phyloP scores from a whole-genome alignment of 1,140 invertebrate genomes.

The Drosophila rhopaloa region DNA sequence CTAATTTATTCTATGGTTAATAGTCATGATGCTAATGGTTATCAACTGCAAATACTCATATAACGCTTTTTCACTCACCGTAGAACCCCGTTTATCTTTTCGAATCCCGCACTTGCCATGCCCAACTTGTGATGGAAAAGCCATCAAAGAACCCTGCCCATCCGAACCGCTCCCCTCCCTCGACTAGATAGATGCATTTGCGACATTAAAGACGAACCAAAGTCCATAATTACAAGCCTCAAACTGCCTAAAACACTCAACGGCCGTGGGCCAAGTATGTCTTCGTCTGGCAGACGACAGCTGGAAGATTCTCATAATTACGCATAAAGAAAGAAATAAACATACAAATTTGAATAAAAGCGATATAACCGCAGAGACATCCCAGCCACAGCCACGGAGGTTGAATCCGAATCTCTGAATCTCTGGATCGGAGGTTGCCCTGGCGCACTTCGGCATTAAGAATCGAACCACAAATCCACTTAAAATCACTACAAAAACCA shows the following conservation, averaged over 20 bases:
- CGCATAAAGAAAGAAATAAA: slow-evolving; percentile 76
- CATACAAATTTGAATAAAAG: slow-evolving; percentile 81
- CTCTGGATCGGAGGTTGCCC: slow-evolving; percentile 28
- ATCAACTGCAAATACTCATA: not conserved
- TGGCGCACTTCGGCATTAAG: slow-evolving; percentile 80
- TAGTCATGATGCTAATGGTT: not conserved
- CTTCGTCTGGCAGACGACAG: slow-evolving; percentile 54
- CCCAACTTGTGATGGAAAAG: slow-evolving; percentile 13
- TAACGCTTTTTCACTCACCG: not conserved
- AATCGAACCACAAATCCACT: slow-evolving; percentile 83
- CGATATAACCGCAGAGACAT: slow-evolving; percentile 73
- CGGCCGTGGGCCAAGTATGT: slow-evolving; percentile 32
- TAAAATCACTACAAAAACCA: slow-evolving; percentile 82
- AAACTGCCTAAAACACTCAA: slow-evolving; percentile 73
- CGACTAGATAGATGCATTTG: slow-evolving; percentile 60
- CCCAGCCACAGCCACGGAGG: slow-evolving; percentile 24
- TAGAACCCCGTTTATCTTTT: not conserved
- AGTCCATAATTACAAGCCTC: slow-evolving; percentile 67
- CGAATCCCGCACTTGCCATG: not conserved
- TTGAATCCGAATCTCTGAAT: slow-evolving; percentile 13
- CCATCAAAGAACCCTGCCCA: slow-evolving; percentile 22
- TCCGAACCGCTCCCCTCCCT: not conserved
- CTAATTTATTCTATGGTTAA: not conserved
- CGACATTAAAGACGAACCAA: slow-evolving; percentile 64
- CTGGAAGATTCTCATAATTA: slow-evolving; percentile 74